phyloP scores from a whole-genome alignment of 1,140 invertebrate species.

The Bilobella aurantiaca region DNA sequence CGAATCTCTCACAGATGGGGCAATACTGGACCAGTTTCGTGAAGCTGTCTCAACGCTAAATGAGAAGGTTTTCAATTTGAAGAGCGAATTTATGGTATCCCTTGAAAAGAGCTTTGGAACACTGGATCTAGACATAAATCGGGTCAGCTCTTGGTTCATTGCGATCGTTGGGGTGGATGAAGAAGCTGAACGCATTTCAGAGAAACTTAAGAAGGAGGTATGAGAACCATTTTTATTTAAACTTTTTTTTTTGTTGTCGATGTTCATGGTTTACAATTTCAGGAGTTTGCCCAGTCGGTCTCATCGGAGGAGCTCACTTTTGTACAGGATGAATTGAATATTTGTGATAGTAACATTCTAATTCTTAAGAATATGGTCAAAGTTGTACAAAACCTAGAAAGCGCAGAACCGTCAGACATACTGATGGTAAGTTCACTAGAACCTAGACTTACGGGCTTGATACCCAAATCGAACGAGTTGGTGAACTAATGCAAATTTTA shows the following conservation, averaged over 20 bases:
- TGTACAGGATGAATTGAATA: conserved; percentile 10
- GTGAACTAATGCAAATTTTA: neutral
- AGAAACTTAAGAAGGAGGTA: conserved; percentile 4
- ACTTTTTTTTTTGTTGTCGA: neutral
- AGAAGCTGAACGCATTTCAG: neutral
- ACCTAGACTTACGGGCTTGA: too few species aligned
- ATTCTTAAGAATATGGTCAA: conserved; percentile 15
- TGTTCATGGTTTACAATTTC: conserved; percentile 11
- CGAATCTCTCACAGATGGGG: conserved; percentile 15
- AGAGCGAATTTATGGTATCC: conserved; percentile 18
- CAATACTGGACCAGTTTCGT: conserved; percentile 12
- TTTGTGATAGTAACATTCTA: conserved; percentile 13
- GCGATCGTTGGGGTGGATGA: conserved; percentile 15
- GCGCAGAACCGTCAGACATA: conserved; percentile 10
- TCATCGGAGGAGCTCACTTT: conserved; percentile 14
- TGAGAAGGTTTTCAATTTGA: conserved; percentile 15
- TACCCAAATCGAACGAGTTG: too few species aligned
- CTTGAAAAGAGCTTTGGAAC: conserved; percentile 20
- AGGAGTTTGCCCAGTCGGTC: conserved; percentile 6
- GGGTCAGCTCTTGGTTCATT: conserved; percentile 23
- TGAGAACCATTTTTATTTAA: neutral
- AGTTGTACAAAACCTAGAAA: conserved; percentile 23
- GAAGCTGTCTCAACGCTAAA: conserved; percentile 14
- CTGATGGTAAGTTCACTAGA: neutral
- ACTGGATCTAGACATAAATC: conserved; percentile 25